A percentile compares a stretch with the other conserved stretches of the same genome.
phyloP scores from a whole-genome alignment of 2,113 vertebrate species.

The Notarius quadriscutis region DNA sequence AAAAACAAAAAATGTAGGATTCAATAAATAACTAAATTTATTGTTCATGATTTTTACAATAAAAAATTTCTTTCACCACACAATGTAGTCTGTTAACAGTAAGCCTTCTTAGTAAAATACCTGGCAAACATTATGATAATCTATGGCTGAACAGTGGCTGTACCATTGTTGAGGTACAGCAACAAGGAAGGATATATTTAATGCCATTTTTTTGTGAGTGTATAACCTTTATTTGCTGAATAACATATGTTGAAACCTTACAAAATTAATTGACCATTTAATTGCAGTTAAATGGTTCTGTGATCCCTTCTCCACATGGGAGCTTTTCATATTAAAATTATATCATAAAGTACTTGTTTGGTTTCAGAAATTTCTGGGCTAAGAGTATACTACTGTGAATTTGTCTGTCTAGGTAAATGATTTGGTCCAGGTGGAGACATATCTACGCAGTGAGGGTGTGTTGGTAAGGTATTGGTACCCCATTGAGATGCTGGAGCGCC shows the following conservation, averaged over 20 bases:
- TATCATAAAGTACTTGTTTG: not conserved
- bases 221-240: not conserved
- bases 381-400: not conserved
- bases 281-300: not conserved
- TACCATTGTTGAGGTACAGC: not conserved
- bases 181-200: not conserved
- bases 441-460: slow-evolving; percentile 92
- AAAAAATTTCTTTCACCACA: not conserved
- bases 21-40: not conserved
- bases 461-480: slow-evolving; percentile 98
- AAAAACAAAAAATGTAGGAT: not conserved
- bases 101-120: not conserved
- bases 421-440: slow-evolving; percentile 94
- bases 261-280: not conserved
- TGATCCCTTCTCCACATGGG: not conserved
- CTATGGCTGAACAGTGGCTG: not conserved
- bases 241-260: not conserved
- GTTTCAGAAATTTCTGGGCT: not conserved
- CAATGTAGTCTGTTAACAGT: not conserved
- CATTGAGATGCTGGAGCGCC: slow-evolving; percentile 94
- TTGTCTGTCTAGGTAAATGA: slow-evolving; percentile 84
- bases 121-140: not conserved
- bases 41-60: not conserved
- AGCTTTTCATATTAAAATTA: not conserved
- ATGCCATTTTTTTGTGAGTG: not conserved